Evolutionary conservation across 23 tunicate genomes (phyloP), one percentile per base, ranked within the genome.

Genomic region (Trididemnum nubilum): DNA sequence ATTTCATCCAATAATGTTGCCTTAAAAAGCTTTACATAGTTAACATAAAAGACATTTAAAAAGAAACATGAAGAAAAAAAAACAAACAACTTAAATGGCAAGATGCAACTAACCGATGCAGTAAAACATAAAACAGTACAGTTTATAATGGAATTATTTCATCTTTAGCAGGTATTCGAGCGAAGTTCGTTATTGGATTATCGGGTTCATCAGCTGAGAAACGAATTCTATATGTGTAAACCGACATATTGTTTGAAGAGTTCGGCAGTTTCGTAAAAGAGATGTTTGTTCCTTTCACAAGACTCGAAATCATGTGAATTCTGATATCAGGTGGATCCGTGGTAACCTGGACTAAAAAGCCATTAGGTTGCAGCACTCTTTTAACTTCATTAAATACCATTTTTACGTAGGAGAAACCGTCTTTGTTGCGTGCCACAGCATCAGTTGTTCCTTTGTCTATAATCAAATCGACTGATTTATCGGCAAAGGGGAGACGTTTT

Each of bases 401-500:
- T 2, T 27, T 1, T 27, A 66, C 19, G n/a, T 23, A 5, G 0
- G 33, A 19, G 2, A 23, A 12, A 0, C 90, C 90, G 36, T 36
- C 36, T 12, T 38, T 28, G 36, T 85, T 88, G 59, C 91, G 58
- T 0, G 72, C 0, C 24, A 92, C 33, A 1, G 97, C 79, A 61
- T 92, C 97, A 2, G 37, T 82, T n/a, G 91, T 86, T 28, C 97
- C 97, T 65, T 92, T 92, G 59, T 92, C 97, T 18, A 92, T 63
- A 22, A 78, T 40, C 19, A 82, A 34, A 50, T 70, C 77, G 18
- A 86, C 79, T n/a, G 52, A 75, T 30, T 34, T 24, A 3, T 34
- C 57, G 2, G 39, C 49, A 72, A 79, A 92, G 4, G 91, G 88
- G 5, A 86, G 72, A 0, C 36, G 28, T 21, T 73, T 34, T 23